Evolutionary conservation across 2,797 vertebrate genomes (phyloP), one percentile per base, ranked within the genome.

Genomic region (Pipistrellus pygmaeus): DNA sequence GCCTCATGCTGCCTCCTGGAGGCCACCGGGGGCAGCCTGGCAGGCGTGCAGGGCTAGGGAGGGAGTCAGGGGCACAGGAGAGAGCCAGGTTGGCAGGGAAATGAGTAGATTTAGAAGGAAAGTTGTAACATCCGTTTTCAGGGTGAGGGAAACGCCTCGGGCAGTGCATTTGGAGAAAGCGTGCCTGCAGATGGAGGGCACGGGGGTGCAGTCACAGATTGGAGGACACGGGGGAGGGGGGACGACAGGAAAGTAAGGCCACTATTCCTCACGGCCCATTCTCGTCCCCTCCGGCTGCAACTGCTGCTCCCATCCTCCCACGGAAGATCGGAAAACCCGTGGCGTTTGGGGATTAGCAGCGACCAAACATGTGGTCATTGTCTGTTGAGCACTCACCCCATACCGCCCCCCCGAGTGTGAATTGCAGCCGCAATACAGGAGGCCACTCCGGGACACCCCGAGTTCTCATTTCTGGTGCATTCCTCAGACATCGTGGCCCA

Each of bases 1-100:
- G 46, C 85, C 14, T 55, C 25, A 0, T 64, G 89, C 95, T 90
- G 92, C 97, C 96, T 91, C 87, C 92, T 51, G 85, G 81, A 95
- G 94, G 91, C 73, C 14, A 30, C 41, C 13, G 1, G 0, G 13
- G 55, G 71, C 81, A 83, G 38, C 53, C 55, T 21, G 13, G 66
- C 75, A 11, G 14, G 82, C 51, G 10, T 1, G 15, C 27, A 55
- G n/a, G 35, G 13, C 14, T 6, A 20, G 69, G 23, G 44, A 38
- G 25, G 69, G 23, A 38, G 51, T 38, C 10, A 0, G 4, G 6
- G 78, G 82, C 46, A 44, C 62, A 17, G 6, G 1, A 2, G 2
- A 48, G 14, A 15, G 38, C 32, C 38, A 3, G 12, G 9, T 1
- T 12, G 30, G 35, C 64, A 30, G 23, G 14, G 20, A 68, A 25